These are phyloP conservation scores for Muscidifurax raptorellus DNA, from an alignment of 1,140 invertebrate species.

Conservation along the genomic window DNA sequence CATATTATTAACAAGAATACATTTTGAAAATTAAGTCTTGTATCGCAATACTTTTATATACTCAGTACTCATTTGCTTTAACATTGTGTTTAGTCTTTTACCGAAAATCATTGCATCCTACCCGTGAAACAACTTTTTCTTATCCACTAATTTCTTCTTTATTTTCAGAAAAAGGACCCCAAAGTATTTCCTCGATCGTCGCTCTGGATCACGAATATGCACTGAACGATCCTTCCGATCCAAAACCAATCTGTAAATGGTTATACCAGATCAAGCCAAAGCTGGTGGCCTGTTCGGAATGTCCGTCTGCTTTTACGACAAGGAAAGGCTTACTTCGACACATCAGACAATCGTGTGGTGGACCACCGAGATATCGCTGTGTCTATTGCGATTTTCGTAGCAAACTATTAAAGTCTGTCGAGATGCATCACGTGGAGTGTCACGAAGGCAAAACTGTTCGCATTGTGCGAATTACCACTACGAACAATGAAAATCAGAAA, in stretches of 20 bases:
- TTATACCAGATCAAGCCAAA: not conserved
- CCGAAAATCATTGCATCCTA: no score
- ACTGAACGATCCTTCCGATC: not conserved
- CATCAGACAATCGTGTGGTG: conserved; percentile 60
- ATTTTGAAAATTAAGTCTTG: no score
- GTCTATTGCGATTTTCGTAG: conserved; percentile 50
- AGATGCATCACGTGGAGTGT: not conserved
- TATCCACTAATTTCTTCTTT: no score
- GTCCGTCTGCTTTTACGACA: conserved; percentile 66
- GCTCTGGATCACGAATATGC: not conserved
- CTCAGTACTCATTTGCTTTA: no score
- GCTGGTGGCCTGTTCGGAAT: conserved; percentile 62
- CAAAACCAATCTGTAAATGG: not conserved
- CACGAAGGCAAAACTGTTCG: not conserved
- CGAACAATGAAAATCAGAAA: no score
- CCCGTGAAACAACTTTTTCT: no score
- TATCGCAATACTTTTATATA: no score
- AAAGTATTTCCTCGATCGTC: not conserved
- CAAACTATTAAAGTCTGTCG: conserved; percentile 34
- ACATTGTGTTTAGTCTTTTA: no score
- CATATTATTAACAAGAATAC: no score
- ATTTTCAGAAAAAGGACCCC: no score
- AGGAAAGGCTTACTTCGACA: conserved; percentile 65
- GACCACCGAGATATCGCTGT: conserved; percentile 53
- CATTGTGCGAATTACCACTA: no score